Evolutionary conservation across 1,140 invertebrate genomes (phyloP), one percentile per base, ranked within the genome.

Genomic region (Eupeodes corollae): DNA sequence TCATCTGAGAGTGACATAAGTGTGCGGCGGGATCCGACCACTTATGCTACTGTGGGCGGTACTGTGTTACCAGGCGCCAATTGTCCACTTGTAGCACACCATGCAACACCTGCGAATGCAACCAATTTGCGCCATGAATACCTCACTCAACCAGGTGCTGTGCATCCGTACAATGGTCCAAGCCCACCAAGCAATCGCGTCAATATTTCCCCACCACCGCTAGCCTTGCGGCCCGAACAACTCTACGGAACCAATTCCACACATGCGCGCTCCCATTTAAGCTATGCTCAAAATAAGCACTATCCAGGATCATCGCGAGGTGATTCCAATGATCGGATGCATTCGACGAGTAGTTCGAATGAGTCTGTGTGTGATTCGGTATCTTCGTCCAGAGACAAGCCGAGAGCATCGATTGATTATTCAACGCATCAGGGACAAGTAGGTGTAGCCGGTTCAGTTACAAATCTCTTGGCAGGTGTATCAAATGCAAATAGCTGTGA

Each of bases 291-390:
- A 44, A 45, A 51, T 3, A 67, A 66, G 32, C 63, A 67, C 14
- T 67, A 67, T 50, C 57, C 59, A 0, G 21, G 42, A 26, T 26
- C 21, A 5, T 26, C 54, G 57, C 5, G 47, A 58, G 42, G 52
- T 3, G 21, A 26, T 26, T 26, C 21, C 8, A 26, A 26, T 8
- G 21, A 26, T 26, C 61, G 48, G 49, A 57, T 48, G 55, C 67
- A 44, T 67, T 59, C 70, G 8, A 80, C 79, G 0, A 83, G 80
- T 56, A 83, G 82, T 70, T 83, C 81, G 15, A 84, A 79, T 61
- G 83, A 85, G 67, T 84, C 82, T 14, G 78, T 84, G 6, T 80
- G 80, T 52, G 63, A 67, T 51, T 67, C 63, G 3, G 79, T 82
- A 5, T 71, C 73, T 34, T 77, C 76, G 5, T 71, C 70, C 13